Evolutionary conservation across 2,888 invertebrate genomes (phyloP).

Genomic region (Cephus pygmeus): DNA sequence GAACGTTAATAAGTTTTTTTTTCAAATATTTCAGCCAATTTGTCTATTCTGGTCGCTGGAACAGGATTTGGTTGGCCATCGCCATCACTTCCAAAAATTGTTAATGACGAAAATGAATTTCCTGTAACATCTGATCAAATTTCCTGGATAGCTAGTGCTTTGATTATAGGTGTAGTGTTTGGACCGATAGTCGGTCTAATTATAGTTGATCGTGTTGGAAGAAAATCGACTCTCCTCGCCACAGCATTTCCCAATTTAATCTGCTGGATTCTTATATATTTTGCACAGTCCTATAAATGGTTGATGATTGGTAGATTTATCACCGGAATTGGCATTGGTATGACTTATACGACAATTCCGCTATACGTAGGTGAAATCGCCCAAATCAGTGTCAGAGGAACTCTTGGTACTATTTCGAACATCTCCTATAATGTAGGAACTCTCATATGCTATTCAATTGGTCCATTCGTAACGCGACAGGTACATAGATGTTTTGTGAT

Average conservation of each 20-base stretch:
- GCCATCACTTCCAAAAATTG: constrained; percentile 14
- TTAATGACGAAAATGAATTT: constrained; percentile 3
- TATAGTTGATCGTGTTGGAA: constrained; percentile 31
- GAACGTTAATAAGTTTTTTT: too few relatives aligned
- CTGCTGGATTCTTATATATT: constrained; percentile 29
- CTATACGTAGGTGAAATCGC: constrained; percentile 37
- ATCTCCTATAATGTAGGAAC: constrained; percentile 16
- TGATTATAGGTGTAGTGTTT: constrained; percentile 28
- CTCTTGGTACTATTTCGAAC: constrained; percentile 10
- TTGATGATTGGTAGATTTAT: constrained; percentile 30
- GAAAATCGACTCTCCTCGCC: constrained; percentile 34
- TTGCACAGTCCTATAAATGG: constrained; percentile 18
- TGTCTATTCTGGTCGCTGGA: constrained; percentile 21
- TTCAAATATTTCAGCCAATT: constrained; percentile 16
- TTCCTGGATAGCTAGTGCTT: constrained; percentile 26
- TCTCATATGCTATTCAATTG: constrained; percentile 18
- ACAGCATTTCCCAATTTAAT: constrained; percentile 20
- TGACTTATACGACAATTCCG: constrained; percentile 19
- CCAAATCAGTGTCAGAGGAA: constrained; percentile 33
- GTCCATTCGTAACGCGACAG: constrained; percentile 18
- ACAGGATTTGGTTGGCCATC: constrained; percentile 26
- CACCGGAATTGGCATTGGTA: constrained; percentile 29
- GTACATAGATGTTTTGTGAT: constrained; percentile 12
- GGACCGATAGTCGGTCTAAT: constrained; percentile 28
- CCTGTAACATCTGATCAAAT: constrained; percentile 17